Base-by-base conservation (phyloP, 2,888 invertebrate species). In the Ptilodon capucinus region DNA sequence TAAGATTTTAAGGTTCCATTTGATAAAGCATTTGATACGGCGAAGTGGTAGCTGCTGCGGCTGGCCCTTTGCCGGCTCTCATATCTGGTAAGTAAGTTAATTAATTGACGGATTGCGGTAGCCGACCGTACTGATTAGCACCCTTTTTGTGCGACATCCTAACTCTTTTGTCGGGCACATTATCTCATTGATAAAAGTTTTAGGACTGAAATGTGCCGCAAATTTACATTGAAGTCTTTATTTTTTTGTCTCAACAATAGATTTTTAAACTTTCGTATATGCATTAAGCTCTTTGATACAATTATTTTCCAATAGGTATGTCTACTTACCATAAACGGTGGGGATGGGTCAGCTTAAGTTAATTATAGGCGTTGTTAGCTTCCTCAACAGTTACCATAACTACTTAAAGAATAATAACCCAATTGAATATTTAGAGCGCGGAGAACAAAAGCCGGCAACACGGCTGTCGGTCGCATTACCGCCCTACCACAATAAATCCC, bases 401-500 rank as follows among this genome's bases (percentile, higher is more conserved):
- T 65, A 61, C 59, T 65, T 67, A 68, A 62, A 54, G 61, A 76
- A 76, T 78, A 75, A 76, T 78, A 75, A 74, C 72, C 75, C 82
- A 86, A 90, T 88, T 89, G 87, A 87, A 85, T 60, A 60, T 86
- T 81, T 86, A 77, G 76, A 72, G 66, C 45, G 58, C 58, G 57
- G 73, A 81, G 86, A 90, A 89, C 88, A 88, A 90, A 87, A 80
- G 87, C 83, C 86, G 84, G 86, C 81, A 80, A 74, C 75, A 87
- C 83, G 89, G 84, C 82, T 88, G 89, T 90, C 90, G 79, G 84
- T 59, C 79, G 81, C 76, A 89, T 90, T 90, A 88, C 86, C 87
- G 88, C 86, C 86, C 86, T 79, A 81, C 81, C 72, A 81, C 86
- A 79, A 89, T 90, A 90, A 91, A 91, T 90, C 85, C 85, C 76